Base-by-base conservation (phyloP, 2,888 invertebrate genomes). In the Cecidostiba fungosa region DNA sequence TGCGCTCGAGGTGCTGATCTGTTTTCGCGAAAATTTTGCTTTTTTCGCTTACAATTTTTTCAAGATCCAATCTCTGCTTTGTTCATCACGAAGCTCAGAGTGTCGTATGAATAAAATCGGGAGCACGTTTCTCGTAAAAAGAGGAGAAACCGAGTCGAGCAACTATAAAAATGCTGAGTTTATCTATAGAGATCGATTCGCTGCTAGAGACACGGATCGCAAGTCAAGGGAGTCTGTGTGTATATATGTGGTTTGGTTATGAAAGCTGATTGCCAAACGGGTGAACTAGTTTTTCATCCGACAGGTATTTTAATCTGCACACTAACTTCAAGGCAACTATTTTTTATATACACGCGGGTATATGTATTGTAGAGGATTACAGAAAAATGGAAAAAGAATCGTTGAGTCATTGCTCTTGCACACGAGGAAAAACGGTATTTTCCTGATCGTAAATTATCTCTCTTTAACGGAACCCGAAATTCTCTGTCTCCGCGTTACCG, bases 341-440 rank as follows among this genome's bases (percentile, higher is more conserved):
- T 43, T 43, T 43, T 12, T 10, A 39, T 0, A 12, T 0, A 43
- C 43, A 43, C 12, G 32, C 32, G 32, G 32, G 3, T 32, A 32
- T 3, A 3, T 32, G 3, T 32, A 32, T 32, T 10, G 12, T 12
- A 12, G 43, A 43, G 12, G 43, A 43, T 1, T 10, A 10, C 12
- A 43, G 1, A 12, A n/a, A 19, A 54, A 54, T 3, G n/a, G 6
- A 16, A 19, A 54, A 19, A 54, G n/a, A 54, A 54, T 54, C 62
- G 26, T 26, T 26, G 12, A 12, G 1, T 26, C 29, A 14, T 66
- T 29, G 14, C 12, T 16, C 16, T 66, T 4, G 4, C 3, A 29
- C 10, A 66, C 29, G 29, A 29, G 66, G 66, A 23, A 43, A 70
- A 72, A 43, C 43, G 43, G 72, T 72, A 72, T 72, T 72, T 69